Evolutionary conservation across 2,888 invertebrate species (phyloP).

Genomic region (Caenorhabditis imperialis): DNA sequence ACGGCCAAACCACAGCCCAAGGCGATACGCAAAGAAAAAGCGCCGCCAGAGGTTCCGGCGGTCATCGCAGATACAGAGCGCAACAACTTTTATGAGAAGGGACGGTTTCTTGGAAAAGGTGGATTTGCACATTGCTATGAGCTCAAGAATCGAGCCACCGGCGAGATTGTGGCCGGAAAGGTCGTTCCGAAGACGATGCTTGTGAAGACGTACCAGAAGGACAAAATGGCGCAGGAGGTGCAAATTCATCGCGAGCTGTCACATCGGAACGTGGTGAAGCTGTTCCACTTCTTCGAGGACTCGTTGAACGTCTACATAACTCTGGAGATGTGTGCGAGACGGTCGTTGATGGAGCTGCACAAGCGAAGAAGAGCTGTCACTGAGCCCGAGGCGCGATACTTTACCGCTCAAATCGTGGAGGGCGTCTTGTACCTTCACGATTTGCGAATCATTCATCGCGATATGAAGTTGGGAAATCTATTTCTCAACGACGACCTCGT

Average conservation of each 20-base stretch:
- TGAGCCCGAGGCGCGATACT: slow-evolving; percentile 97
- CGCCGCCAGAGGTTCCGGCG: too few relatives aligned
- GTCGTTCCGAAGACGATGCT: slow-evolving; percentile 95
- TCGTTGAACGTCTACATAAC: slow-evolving; percentile 89
- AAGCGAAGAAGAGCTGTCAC: slow-evolving; percentile 94
- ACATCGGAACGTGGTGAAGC: slow-evolving; percentile 93
- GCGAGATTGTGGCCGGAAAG: slow-evolving; percentile 91
- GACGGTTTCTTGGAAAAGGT: slow-evolving; percentile 81
- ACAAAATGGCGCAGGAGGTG: too few relatives aligned
- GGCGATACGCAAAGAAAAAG: too few relatives aligned
- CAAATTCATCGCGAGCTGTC: slow-evolving; percentile 90
- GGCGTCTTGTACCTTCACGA: slow-evolving; percentile 96
- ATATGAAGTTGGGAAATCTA: slow-evolving; percentile 73
- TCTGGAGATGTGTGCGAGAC: slow-evolving; percentile 92
- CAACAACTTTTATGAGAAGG: slow-evolving; percentile 76
- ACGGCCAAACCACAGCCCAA: too few relatives aligned
- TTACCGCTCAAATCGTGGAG: slow-evolving; percentile 88
- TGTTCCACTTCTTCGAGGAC: slow-evolving; percentile 95
- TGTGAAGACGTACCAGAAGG: slow-evolving; percentile 92
- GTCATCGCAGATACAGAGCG: too few relatives aligned
- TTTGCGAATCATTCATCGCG: slow-evolving; percentile 82
- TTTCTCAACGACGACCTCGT: slow-evolving; percentile 71
- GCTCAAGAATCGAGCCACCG: slow-evolving; percentile 87
- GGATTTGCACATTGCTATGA: slow-evolving; percentile 86
- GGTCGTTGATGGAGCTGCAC: slow-evolving; percentile 98